Evolutionary conservation across 2,888 invertebrate genomes (phyloP).

Genomic region (Mesorhabditis belari): DNA sequence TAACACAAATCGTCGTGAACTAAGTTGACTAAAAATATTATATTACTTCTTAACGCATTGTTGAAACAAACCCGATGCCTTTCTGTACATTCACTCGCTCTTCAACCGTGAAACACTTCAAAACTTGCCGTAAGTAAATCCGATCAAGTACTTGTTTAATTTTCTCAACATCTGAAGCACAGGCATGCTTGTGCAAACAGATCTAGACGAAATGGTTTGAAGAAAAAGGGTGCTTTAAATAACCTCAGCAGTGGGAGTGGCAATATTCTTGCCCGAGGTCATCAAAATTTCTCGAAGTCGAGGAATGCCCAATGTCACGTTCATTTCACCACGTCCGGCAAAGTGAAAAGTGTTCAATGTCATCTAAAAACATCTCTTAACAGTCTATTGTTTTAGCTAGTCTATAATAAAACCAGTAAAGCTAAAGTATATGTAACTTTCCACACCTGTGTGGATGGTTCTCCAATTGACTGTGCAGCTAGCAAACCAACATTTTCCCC

Average conservation of each 20-base stretch:
- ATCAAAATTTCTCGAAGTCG: constrained; percentile 90
- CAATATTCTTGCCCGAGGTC: constrained; percentile 82
- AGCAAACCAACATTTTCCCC: constrained; percentile 93
- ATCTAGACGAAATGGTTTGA: not conserved
- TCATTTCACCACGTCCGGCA: constrained; percentile 94
- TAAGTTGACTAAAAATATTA: constrained; percentile 17
- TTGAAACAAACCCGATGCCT: too few relatives aligned
- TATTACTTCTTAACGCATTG: not conserved
- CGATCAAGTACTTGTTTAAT: constrained; percentile 65
- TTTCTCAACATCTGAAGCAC: constrained; percentile 37
- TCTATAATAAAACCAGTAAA: not conserved
- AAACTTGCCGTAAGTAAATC: constrained; percentile 69
- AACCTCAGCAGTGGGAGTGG: constrained; percentile 76
- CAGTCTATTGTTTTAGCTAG: not conserved
- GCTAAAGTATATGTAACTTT: too few relatives aligned
- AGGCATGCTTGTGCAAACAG: not conserved
- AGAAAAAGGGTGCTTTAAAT: constrained; percentile 4
- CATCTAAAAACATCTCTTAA: constrained; percentile 63
- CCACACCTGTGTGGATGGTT: constrained; percentile 95
- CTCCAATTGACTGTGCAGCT: constrained; percentile 95
- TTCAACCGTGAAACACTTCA: constrained; percentile 37
- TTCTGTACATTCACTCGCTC: constrained; percentile 25
- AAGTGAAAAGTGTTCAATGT: constrained; percentile 99
- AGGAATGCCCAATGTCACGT: constrained; percentile 98
- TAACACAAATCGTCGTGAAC: constrained; percentile 35